These are phyloP conservation scores for Lampris incognitus DNA, from an alignment of 2,113 vertebrate genomes.

Conservation along the genomic window DNA sequence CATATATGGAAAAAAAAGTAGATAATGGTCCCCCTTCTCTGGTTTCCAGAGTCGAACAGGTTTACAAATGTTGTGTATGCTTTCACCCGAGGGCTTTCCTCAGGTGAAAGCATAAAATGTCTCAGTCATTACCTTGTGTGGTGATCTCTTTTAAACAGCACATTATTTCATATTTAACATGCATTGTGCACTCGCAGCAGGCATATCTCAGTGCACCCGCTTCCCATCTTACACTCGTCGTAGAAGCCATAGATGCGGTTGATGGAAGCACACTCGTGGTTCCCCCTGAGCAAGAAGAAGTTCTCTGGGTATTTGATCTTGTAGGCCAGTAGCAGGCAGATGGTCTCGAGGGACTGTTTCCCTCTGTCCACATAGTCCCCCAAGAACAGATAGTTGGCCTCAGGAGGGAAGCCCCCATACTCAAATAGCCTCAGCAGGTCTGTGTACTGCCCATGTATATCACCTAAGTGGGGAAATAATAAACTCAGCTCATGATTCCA, in stretches of 20 bases:
- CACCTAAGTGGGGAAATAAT: constrained; percentile 55
- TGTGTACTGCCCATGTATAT: constrained; percentile 83
- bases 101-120: too few species aligned
- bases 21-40: too few species aligned
- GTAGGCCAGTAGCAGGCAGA: constrained; percentile 94
- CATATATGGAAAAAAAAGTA: too few species aligned
- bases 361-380: constrained; percentile 97
- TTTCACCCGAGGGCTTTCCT: too few species aligned
- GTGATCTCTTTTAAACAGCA: too few species aligned
- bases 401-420: constrained; percentile 94
- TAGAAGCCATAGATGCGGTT: constrained; percentile 98
- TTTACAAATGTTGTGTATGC: too few species aligned
- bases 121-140: too few species aligned
- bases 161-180: neutral
- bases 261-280: constrained; percentile 96
- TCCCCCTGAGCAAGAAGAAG: constrained; percentile 94
- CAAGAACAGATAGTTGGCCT: constrained; percentile 96
- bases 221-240: constrained; percentile 89
- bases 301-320: constrained; percentile 98
- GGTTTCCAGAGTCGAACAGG: too few species aligned
- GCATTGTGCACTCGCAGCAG: neutral
- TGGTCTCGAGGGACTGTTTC: constrained; percentile 95
- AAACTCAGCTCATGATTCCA: neutral
- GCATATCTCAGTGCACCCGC: neutral
- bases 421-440: constrained; percentile 94